Conservation (phyloP, 2,888 invertebrate genomes). For the Eupithecia dodoneata region DNA sequence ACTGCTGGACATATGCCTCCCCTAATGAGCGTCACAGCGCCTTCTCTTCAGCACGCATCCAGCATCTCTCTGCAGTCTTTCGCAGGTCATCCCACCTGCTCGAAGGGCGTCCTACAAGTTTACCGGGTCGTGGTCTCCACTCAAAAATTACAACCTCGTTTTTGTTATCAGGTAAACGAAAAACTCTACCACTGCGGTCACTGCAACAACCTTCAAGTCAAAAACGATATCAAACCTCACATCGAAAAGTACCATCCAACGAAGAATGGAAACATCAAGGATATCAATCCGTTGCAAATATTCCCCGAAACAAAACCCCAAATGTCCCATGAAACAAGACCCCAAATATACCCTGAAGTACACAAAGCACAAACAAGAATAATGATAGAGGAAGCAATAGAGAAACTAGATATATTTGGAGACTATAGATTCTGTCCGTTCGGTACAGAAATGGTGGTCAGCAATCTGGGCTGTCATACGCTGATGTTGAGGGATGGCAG, state of each 20-base stretch:
- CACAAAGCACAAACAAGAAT: not conserved
- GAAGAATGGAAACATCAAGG: slow-evolving; percentile 5
- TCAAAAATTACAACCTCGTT: not conserved
- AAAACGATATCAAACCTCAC: slow-evolving; percentile 27
- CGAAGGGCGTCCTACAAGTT: too few relatives aligned
- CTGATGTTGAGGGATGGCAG: slow-evolving; percentile 7
- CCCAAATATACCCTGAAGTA: too few relatives aligned
- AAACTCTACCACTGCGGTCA: slow-evolving; percentile 56
- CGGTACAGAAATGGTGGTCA: slow-evolving; percentile 23
- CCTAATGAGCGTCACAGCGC: too few relatives aligned
- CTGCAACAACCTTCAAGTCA: slow-evolving; percentile 52
- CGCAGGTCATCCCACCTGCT: too few relatives aligned
- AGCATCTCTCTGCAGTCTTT: too few relatives aligned
- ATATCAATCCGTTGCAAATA: not conserved
- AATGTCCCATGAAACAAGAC: not conserved
- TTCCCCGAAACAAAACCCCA: not conserved
- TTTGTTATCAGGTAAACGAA: slow-evolving; percentile 47
- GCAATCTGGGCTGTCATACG: slow-evolving; percentile 31
- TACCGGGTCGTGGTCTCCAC: too few relatives aligned
- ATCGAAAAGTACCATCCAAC: slow-evolving; percentile 28
- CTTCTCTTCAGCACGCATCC: too few relatives aligned
- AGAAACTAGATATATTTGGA: slow-evolving; percentile 21
- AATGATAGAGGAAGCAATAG: not conserved
- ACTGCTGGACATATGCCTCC: too few relatives aligned
- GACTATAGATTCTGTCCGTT: slow-evolving; percentile 32